A percentile compares a stretch with the other conserved stretches of the same genome.
Conservation (phyloP, 2,797 vertebrate genomes). For the Sciaenops ocellatus region DNA sequence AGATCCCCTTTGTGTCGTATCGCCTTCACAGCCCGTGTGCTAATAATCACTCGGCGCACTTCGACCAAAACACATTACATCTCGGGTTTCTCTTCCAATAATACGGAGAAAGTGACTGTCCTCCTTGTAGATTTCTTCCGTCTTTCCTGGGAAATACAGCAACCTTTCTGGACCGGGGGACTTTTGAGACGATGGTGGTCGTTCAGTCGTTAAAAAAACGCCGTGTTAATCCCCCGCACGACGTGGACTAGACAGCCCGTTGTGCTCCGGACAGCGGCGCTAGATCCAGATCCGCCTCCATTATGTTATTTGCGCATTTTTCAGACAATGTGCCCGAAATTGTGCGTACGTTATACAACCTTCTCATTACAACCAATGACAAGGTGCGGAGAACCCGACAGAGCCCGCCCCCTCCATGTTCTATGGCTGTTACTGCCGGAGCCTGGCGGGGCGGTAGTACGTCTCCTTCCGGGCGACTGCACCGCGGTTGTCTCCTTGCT, state of each 20-base stretch:
- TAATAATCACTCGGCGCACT: not conserved
- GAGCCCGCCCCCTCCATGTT: conserved; percentile 71
- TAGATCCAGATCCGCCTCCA: conserved; percentile 32
- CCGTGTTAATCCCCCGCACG: not conserved
- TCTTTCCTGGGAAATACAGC: conserved; percentile 1
- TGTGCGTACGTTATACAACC: conserved; percentile 57
- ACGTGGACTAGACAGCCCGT: not conserved
- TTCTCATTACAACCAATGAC: conserved; percentile 67
- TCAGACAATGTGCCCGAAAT: conserved; percentile 64
- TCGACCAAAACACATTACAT: too few relatives aligned
- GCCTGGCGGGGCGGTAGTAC: conserved; percentile 34
- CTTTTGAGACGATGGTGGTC: not conserved
- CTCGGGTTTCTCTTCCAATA: conserved; percentile 4
- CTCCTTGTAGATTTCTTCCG: conserved; percentile 43
- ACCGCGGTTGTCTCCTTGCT: conserved; percentile 44
- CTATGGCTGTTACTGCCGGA: conserved; percentile 37
- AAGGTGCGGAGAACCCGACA: conserved; percentile 22
- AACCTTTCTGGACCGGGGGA: not conserved
- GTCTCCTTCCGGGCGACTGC: conserved; percentile 65
- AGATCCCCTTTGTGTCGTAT: not conserved
- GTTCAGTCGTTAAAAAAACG: not conserved
- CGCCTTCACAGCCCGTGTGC: conserved; percentile 4
- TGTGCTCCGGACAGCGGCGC: not conserved
- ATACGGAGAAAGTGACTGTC: conserved; percentile 2
- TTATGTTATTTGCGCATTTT: conserved; percentile 64